Percentiles rank a stretch among this genome's conserved stretches.
phyloP scores from a whole-genome alignment of 2,113 vertebrate species.

The Pithys albifrons region DNA sequence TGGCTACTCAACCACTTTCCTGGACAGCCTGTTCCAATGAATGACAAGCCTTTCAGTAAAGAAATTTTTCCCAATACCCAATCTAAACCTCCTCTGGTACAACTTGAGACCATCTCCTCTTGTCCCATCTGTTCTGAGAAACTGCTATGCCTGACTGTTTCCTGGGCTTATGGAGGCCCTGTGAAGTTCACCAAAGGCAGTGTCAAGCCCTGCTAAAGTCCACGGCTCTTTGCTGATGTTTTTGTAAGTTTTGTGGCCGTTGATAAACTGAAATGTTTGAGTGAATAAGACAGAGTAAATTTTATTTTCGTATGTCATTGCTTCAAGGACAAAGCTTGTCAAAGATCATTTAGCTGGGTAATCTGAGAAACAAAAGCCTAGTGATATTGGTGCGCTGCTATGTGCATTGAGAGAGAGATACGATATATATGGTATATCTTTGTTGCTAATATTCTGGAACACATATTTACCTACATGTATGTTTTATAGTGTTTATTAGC shows the following conservation, averaged over 20 bases:
- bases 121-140: background rate
- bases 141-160: background rate
- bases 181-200: background rate
- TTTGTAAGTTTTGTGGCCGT: background rate
- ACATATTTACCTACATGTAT: background rate
- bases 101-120: background rate
- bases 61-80: background rate
- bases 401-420: background rate
- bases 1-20: background rate
- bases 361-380: background rate
- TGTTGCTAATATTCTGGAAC: background rate
- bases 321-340: background rate
- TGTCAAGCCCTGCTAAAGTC: background rate
- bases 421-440: background rate
- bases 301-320: background rate
- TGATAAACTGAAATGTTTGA: background rate
- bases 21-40: background rate
- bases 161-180: background rate
- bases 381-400: background rate
- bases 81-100: background rate
- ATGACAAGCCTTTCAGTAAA: background rate
- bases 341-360: background rate
- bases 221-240: background rate
- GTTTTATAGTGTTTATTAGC: background rate
- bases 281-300: background rate